phyloP scores from a whole-genome alignment of 2,888 invertebrate genomes.

The Cheilosia impressa region DNA sequence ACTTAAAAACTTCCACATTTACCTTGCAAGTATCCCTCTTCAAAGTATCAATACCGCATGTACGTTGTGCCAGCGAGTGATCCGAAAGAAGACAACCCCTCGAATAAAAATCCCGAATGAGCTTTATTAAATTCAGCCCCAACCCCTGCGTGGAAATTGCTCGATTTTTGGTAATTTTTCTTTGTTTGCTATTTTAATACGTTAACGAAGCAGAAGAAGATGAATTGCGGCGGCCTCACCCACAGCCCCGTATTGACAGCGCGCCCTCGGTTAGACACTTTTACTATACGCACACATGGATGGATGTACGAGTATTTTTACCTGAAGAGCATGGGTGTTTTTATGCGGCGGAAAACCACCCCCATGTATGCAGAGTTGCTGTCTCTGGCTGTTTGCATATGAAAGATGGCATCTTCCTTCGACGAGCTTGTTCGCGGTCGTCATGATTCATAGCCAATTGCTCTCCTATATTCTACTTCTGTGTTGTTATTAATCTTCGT shows the following conservation, averaged over 20 bases:
- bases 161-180: slow-evolving; percentile 75
- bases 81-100: slow-evolving; percentile 64
- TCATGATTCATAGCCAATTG: slow-evolving; percentile 57
- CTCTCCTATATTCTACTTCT: slow-evolving; percentile 17
- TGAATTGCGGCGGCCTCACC: slow-evolving; percentile 51
- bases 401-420: slow-evolving; percentile 60
- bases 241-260: slow-evolving; percentile 47
- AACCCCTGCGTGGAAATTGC: slow-evolving; percentile 61
- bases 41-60: slow-evolving; percentile 66
- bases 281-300: background rate
- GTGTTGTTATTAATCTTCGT: slow-evolving; percentile 74
- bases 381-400: slow-evolving; percentile 37
- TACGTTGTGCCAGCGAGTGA: slow-evolving; percentile 17
- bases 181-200: slow-evolving; percentile 75
- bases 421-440: slow-evolving; percentile 32
- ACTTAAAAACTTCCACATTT: slow-evolving; percentile 60
- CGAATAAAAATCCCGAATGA: slow-evolving; percentile 52
- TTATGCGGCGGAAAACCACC: slow-evolving; percentile 5
- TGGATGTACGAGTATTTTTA: slow-evolving; percentile 7
- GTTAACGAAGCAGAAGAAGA: slow-evolving; percentile 75
- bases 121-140: slow-evolving; percentile 71
- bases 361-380: slow-evolving; percentile 38
- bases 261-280: background rate
- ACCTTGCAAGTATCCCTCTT: slow-evolving; percentile 50
- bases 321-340: slow-evolving; percentile 36